Evolutionary conservation across 2,888 invertebrate genomes (phyloP).

Genomic region (Rotaria socialis): DNA sequence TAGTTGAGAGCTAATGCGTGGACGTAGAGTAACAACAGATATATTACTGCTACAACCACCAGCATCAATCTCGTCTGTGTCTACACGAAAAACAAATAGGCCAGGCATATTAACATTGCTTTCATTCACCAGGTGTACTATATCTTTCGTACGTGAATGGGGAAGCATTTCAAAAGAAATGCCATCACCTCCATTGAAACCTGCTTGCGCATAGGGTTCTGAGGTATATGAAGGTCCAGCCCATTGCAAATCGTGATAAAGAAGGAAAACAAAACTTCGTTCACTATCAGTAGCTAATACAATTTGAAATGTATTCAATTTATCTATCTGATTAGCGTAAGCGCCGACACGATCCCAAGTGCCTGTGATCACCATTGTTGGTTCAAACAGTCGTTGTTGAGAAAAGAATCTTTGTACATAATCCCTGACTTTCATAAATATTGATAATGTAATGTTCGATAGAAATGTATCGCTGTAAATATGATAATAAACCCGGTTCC

Average conservation of each 20-base stretch:
- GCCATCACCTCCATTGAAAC: slow-evolving; percentile 40
- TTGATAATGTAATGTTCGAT: not conserved
- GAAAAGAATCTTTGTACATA: slow-evolving; percentile 5
- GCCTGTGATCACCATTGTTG: slow-evolving; percentile 12
- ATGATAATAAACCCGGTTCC: not conserved
- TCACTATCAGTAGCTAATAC: slow-evolving; percentile 48
- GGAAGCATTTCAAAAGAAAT: not conserved
- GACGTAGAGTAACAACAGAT: not conserved
- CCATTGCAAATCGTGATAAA: slow-evolving; percentile 30
- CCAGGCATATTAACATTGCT: slow-evolving; percentile 36
- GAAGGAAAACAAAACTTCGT: slow-evolving; percentile 19
- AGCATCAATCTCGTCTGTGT: not conserved
- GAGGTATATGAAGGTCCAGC: not conserved
- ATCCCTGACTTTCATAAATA: not conserved
- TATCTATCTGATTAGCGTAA: not conserved
- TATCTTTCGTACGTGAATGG: not conserved
- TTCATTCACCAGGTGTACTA: not conserved
- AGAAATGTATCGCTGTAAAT: not conserved
- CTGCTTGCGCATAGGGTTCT: not conserved
- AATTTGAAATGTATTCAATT: slow-evolving; percentile 49
- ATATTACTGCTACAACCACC: slow-evolving; percentile 8
- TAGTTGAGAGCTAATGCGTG: not conserved
- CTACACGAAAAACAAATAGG: slow-evolving; percentile 31
- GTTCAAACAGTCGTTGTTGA: not conserved
- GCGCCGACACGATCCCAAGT: slow-evolving; percentile 30